Evolutionary conservation across 2,888 invertebrate species (phyloP), one percentile per base, ranked within the genome.

Genomic region (Pandemis cinnamomeana): DNA sequence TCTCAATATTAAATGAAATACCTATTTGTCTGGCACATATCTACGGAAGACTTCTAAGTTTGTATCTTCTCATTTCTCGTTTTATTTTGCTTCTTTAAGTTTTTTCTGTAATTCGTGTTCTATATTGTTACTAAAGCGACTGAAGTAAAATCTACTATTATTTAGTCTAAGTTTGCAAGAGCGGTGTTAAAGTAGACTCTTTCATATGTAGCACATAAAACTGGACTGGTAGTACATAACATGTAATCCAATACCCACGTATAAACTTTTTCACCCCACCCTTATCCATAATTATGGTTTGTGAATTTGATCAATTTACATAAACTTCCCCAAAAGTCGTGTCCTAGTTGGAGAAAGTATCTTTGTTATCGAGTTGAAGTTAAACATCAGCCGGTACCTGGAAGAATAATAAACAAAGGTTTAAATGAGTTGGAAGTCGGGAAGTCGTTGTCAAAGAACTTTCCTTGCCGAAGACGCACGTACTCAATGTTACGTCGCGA

Each of bases 371-470:
- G 71, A 69, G 72, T 67, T 20, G 46, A 72, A 77, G 75, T 67
- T 75, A 72, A 75, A 66, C 66, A 73, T 53, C 73, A 67, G 73
- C 42, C 36, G 55, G 70, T 71, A 73, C 64, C 71, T 71, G 72
- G 51, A 72, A 72, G 77, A 77, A 79, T 76, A 75, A 77, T 79
- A 78, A 79, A 78, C 79, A 81, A 76, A 77, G 77, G 75, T 75
- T 78, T 74, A 78, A 80, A 80, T 77, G 75, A 80, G 76, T 76
- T 74, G 76, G 76, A 77, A 77, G 77, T 69, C 68, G 72, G 73
- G 75, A 82, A 81, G 78, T 79, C 78, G 77, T 80, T 78, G 78
- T 71, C 64, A 76, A 78, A 77, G 60, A 81, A 79, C 78, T 80
- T 78, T 55, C 67, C 77, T 75, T 76, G 75, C 74, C 79, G 77